These are phyloP conservation scores for Gallinago media DNA, from an alignment of 2,113 vertebrate species.

Conservation along the genomic window DNA sequence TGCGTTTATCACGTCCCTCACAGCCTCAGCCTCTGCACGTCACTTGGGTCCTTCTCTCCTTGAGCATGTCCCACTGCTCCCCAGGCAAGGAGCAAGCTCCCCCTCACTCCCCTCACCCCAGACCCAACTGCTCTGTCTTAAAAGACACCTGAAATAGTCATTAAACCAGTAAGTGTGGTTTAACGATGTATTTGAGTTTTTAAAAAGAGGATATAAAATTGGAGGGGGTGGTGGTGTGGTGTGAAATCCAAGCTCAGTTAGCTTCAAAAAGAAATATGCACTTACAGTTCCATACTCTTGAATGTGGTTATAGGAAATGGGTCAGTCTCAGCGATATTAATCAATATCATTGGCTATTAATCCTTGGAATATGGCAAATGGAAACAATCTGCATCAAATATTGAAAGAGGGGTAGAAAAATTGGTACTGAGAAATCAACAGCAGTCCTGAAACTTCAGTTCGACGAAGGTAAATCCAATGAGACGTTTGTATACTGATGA, in stretches of 20 bases:
- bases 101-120: background rate
- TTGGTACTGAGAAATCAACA: background rate
- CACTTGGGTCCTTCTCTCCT: background rate
- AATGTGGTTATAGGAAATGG: background rate
- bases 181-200: background rate
- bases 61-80: background rate
- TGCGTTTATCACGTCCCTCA: background rate
- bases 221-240: accelerated
- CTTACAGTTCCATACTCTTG: background rate
- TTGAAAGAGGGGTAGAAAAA: background rate
- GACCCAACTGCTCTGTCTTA: background rate
- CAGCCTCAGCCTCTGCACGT: background rate
- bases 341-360: background rate
- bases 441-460: background rate
- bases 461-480: background rate
- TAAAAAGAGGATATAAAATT: background rate
- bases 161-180: background rate
- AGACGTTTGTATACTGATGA: background rate
- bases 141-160: background rate
- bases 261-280: background rate
- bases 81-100: background rate
- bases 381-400: background rate
- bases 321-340: background rate
- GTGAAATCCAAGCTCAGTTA: background rate
- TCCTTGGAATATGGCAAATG: background rate